Evolutionary conservation across 2,888 invertebrate species (phyloP).

Genomic region (Tribolium freemani): DNA sequence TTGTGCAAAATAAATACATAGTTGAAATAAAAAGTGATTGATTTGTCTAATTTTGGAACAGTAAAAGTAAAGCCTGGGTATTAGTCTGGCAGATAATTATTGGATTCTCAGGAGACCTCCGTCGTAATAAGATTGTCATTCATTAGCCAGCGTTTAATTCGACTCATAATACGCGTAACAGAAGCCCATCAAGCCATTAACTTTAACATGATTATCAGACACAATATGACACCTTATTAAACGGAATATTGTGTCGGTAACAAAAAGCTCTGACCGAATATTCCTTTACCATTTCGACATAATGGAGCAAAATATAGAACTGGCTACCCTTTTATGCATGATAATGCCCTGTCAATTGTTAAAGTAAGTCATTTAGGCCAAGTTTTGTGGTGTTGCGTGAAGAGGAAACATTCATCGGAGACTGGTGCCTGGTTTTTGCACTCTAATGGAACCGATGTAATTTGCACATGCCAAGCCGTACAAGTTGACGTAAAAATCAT

Average conservation of each 20-base stretch:
- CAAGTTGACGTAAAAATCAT: not conserved
- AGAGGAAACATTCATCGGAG: conserved; percentile 4
- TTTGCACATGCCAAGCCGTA: conserved; percentile 5
- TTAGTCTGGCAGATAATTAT: not conserved
- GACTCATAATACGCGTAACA: not conserved
- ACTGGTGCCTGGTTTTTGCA: not conserved
- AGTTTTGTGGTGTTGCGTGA: conserved; percentile 12
- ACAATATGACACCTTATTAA: conserved; percentile 4
- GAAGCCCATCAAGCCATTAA: conserved; percentile 1
- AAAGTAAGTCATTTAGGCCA: conserved; percentile 4
- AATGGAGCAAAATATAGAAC: not conserved
- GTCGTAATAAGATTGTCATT: not conserved
- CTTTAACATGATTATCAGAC: not conserved
- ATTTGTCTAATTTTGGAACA: not conserved
- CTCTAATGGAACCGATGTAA: conserved; percentile 11
- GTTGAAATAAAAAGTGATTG: too few species aligned
- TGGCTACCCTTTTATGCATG: conserved; percentile 4
- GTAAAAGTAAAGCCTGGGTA: not conserved
- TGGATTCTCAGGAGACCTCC: not conserved
- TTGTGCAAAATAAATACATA: too few species aligned
- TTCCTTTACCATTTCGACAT: not conserved
- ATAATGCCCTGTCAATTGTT: conserved; percentile 11
- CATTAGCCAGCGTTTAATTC: conserved; percentile 7
- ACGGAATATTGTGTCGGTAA: not conserved
- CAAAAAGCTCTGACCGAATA: conserved; percentile 1